Percentiles rank a stretch among this genome's conserved stretches.
These are phyloP conservation scores for Ischnus inquisitorius DNA, from an alignment of 2,888 invertebrate genomes.

Conservation along the genomic window DNA sequence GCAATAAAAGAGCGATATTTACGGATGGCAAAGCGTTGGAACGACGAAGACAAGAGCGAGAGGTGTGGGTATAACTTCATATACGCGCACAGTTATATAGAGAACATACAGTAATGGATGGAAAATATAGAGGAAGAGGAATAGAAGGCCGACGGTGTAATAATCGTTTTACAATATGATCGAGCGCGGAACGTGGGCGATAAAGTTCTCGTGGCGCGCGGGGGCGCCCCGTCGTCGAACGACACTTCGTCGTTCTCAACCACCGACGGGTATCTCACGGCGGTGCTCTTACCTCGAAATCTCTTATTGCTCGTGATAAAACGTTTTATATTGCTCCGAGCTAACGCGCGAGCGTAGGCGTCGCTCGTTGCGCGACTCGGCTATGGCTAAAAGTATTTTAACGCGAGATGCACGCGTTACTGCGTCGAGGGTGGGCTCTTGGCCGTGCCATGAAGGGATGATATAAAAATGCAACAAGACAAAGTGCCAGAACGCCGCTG, in stretches of 20 bases:
- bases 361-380: not conserved
- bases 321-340: conserved; percentile 74
- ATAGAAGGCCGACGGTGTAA: conserved; percentile 76
- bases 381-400: conserved; percentile 73
- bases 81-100: conserved; percentile 46
- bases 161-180: conserved; percentile 76
- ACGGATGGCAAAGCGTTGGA: not conserved
- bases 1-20: conserved; percentile 10
- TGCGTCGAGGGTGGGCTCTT: not conserved
- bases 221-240: conserved; percentile 64
- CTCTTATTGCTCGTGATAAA: conserved; percentile 76
- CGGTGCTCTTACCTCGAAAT: conserved; percentile 68
- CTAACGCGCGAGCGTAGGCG: conserved; percentile 31
- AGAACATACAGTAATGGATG: conserved; percentile 47
- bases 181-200: conserved; percentile 76
- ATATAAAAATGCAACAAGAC: conserved; percentile 52
- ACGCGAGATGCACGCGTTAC: conserved; percentile 46
- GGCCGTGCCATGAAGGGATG: conserved; percentile 10
- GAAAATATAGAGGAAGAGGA: conserved; percentile 70
- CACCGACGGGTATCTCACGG: conserved; percentile 48
- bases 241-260: conserved; percentile 33
- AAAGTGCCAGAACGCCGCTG: conserved; percentile 57
- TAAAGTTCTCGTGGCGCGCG: conserved; percentile 74
- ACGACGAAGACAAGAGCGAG: conserved; percentile 29
- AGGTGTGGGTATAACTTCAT: conserved; percentile 27